These are phyloP conservation scores for Drosophila atripex DNA, from an alignment of 2,888 invertebrate species.

Conservation along the genomic window DNA sequence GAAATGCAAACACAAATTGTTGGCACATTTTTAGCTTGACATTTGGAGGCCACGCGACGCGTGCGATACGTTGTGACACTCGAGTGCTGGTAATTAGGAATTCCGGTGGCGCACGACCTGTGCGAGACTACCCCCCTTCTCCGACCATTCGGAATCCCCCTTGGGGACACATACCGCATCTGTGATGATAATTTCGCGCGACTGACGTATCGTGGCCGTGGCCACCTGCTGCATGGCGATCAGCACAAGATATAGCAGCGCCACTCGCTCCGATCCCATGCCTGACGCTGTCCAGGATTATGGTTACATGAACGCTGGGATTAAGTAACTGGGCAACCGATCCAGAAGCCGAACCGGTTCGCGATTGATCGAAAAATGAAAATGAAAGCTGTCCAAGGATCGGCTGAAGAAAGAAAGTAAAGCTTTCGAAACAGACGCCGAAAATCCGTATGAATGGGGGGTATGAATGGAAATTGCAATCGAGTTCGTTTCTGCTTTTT, in stretches of 20 bases:
- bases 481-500: conserved; percentile 17
- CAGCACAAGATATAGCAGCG: conserved; percentile 54
- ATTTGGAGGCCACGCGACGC: conserved; percentile 76
- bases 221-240: conserved; percentile 48
- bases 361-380: conserved; percentile 58
- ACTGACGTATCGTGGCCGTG: conserved; percentile 62
- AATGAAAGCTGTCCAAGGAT: conserved; percentile 71
- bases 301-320: conserved; percentile 64
- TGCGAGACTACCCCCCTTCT: conserved; percentile 2
- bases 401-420: conserved; percentile 47
- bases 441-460: conserved; percentile 61
- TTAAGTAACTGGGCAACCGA: conserved; percentile 61
- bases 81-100: conserved; percentile 56
- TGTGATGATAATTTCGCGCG: conserved; percentile 82
- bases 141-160: conserved; percentile 7
- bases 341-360: conserved; percentile 68
- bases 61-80: conserved; percentile 72
- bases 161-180: conserved; percentile 80
- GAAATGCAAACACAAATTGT: conserved; percentile 37
- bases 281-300: conserved; percentile 62
- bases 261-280: conserved; percentile 61
- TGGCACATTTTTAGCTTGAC: conserved; percentile 73
- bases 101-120: conserved; percentile 52
- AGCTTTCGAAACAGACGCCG: conserved; percentile 45
- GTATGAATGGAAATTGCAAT: conserved; percentile 17